Percentiles rank a stretch among this genome's conserved stretches.
These are phyloP conservation scores for Samia ricini DNA, from an alignment of 1,140 invertebrate genomes.

Conservation along the genomic window DNA sequence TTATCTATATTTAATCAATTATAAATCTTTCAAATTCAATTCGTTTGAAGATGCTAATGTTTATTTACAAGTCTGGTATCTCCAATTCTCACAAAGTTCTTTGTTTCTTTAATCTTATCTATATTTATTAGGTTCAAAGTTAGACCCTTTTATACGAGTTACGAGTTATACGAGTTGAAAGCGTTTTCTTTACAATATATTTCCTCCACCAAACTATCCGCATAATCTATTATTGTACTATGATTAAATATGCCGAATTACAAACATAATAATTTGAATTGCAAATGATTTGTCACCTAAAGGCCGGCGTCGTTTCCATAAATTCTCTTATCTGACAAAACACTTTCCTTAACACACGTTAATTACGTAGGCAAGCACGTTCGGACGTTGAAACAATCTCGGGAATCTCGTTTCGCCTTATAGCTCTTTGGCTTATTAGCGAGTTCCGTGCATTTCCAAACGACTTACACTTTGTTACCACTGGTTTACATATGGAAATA, in stretches of 20 bases:
- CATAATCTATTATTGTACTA: neutral
- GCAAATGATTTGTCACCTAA: conserved; percentile 23
- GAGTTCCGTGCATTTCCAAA: conserved; percentile 9
- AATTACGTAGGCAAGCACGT: conserved; percentile 32
- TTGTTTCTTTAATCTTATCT: no score
- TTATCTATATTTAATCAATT: no score
- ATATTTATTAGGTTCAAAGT: neutral
- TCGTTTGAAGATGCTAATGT: no score
- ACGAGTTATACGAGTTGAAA: no score
- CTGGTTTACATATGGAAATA: conserved; percentile 7
- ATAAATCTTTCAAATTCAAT: no score
- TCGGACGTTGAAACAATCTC: conserved; percentile 15
- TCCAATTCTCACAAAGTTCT: no score
- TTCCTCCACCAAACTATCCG: neutral
- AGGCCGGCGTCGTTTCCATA: conserved; percentile 16
- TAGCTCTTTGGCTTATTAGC: conserved; percentile 8
- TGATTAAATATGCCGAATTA: conserved; percentile 10
- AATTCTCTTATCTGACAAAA: conserved; percentile 34
- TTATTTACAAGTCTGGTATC: no score
- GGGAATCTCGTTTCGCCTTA: conserved; percentile 18
- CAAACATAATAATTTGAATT: conserved; percentile 19
- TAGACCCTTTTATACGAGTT: neutral
- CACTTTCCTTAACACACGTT: conserved; percentile 34
- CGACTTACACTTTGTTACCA: neutral
- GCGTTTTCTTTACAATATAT: neutral